A percentile compares a stretch with the other conserved stretches of the same genome.
Evolutionary conservation across 2,113 vertebrate genomes (phyloP).

Genomic region (Leucosticte australis): DNA sequence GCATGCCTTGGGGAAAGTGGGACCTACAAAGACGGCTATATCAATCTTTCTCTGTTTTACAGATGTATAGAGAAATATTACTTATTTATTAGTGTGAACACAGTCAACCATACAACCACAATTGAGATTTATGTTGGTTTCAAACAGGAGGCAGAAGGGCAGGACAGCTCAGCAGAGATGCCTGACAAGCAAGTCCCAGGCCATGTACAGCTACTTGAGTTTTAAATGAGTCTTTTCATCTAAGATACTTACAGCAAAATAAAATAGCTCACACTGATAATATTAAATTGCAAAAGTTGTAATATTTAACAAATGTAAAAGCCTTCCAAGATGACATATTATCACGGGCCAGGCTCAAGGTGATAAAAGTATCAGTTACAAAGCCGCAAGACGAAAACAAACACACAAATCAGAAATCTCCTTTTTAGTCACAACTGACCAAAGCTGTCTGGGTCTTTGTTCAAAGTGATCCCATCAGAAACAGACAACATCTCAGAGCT

Average conservation of each 20-base stretch:
- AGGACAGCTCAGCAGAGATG: not conserved
- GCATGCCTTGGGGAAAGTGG: not conserved
- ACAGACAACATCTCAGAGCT: not conserved
- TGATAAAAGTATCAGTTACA: not conserved
- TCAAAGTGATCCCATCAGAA: not conserved
- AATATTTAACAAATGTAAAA: not conserved
- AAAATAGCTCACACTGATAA: not conserved
- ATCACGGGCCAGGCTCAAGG: not conserved
- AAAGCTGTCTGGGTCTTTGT: not conserved
- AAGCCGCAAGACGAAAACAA: not conserved
- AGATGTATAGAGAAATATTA: not conserved
- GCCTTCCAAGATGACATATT: not conserved
- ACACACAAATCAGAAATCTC: not conserved
- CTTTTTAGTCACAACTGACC: not conserved
- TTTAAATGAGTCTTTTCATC: not conserved
- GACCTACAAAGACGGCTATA: not conserved
- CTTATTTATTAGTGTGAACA: not conserved
- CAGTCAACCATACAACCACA: not conserved
- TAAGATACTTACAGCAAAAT: not conserved
- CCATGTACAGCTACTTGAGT: not conserved
- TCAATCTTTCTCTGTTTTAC: not conserved
- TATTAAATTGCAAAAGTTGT: not conserved
- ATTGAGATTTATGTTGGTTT: accelerated
- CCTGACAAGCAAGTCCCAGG: not conserved
- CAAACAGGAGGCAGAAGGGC: not conserved